phyloP scores from a whole-genome alignment of 2,113 vertebrate genomes.

The Sylvietta virens region DNA sequence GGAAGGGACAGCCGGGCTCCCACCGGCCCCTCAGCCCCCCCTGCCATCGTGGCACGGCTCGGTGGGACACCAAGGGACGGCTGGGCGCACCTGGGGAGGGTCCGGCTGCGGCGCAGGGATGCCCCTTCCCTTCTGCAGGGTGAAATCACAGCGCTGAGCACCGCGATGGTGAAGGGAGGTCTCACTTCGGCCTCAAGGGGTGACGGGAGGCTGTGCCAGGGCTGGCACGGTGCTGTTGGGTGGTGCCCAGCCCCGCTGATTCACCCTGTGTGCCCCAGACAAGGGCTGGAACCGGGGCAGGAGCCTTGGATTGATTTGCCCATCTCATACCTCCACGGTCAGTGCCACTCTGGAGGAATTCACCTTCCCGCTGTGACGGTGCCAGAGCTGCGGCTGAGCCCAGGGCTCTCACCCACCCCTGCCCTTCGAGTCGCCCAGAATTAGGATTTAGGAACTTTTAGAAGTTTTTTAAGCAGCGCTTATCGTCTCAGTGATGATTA shows the following conservation, averaged over 20 bases:
- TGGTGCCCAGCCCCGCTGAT: background rate
- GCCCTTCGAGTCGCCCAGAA: accelerated
- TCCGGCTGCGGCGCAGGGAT: accelerated
- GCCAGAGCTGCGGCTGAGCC: background rate
- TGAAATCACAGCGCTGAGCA: accelerated
- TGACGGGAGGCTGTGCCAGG: accelerated
- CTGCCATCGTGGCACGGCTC: accelerated
- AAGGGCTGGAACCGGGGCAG: accelerated
- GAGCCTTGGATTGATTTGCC: background rate
- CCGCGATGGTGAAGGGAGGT: accelerated
- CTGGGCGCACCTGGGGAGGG: accelerated
- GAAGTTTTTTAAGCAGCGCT: background rate
- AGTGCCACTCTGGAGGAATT: accelerated
- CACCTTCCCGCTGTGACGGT: accelerated
- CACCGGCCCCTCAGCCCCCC: background rate
- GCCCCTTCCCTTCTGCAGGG: accelerated
- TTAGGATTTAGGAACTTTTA: background rate
- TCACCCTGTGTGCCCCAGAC: background rate
- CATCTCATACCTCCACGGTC: accelerated
- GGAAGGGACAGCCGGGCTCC: background rate
- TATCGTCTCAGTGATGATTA: accelerated
- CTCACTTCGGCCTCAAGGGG: accelerated
- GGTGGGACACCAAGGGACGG: accelerated
- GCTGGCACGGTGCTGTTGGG: accelerated
- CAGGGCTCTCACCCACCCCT: background rate